Evolutionary conservation across 2,113 vertebrate genomes (phyloP).

Genomic region (Rattus rattus): DNA sequence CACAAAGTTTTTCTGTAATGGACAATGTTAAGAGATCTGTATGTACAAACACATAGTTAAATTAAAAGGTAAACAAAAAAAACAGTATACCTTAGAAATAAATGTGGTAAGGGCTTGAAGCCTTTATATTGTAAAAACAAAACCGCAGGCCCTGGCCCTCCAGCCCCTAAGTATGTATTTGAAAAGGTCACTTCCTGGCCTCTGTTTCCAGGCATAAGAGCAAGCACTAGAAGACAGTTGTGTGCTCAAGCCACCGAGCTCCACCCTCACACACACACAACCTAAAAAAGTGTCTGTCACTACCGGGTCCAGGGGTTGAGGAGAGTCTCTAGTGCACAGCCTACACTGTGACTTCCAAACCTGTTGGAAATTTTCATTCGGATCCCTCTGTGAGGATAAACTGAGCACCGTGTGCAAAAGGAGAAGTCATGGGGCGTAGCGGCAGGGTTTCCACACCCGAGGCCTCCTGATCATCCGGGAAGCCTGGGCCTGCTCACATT

Average conservation of each 20-base stretch:
- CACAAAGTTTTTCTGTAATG: constrained; percentile 22
- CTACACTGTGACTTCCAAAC: not conserved
- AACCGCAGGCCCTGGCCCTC: not conserved
- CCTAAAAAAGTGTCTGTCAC: not conserved
- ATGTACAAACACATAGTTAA: not conserved
- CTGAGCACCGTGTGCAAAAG: not conserved
- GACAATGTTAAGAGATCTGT: not conserved
- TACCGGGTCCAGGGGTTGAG: not conserved
- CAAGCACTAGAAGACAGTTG: not conserved
- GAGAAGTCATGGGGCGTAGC: not conserved
- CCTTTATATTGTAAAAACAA: not conserved
- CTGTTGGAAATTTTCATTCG: not conserved
- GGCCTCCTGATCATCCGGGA: not conserved
- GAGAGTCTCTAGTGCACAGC: not conserved
- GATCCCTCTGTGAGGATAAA: not conserved
- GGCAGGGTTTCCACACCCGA: not conserved
- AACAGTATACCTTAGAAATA: not conserved
- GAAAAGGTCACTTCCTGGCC: not conserved
- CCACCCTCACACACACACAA: no score
- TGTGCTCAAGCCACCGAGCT: accelerated
- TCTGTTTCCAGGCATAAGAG: not conserved
- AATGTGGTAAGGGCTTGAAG: not conserved
- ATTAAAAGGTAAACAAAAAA: constrained; percentile 30
- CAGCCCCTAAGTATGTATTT: not conserved
- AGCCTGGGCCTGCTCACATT: not conserved